These are phyloP conservation scores for Mycalesis mineus DNA, from an alignment of 2,888 invertebrate species.

Conservation along the genomic window DNA sequence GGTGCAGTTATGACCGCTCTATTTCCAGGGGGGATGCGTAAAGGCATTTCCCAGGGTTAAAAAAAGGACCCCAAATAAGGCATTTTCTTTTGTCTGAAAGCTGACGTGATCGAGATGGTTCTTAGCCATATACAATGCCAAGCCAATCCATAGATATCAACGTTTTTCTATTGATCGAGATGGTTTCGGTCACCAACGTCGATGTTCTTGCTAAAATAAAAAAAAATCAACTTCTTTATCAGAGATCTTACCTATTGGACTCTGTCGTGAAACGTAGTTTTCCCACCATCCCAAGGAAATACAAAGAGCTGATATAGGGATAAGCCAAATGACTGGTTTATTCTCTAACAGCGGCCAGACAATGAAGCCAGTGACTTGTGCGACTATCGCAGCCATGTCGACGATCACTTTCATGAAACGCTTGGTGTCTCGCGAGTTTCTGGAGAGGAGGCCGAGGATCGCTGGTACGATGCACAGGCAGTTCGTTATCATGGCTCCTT, in stretches of 20 bases:
- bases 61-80: too few relatives aligned
- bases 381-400: slow-evolving; percentile 90
- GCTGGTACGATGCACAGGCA: slow-evolving; percentile 96
- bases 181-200: too few relatives aligned
- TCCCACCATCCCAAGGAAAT: slow-evolving; percentile 99
- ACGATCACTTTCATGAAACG: slow-evolving; percentile 87
- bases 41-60: too few relatives aligned
- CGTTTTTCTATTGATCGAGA: too few relatives aligned
- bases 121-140: too few relatives aligned
- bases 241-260: slow-evolving; percentile 82
- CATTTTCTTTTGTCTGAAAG: too few relatives aligned
- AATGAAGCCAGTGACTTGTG: slow-evolving; percentile 93
- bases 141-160: too few relatives aligned
- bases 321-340: slow-evolving; percentile 87
- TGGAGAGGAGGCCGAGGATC: slow-evolving; percentile 85
- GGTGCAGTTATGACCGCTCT: too few relatives aligned
- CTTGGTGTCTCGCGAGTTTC: slow-evolving; percentile 89
- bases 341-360: slow-evolving; percentile 93
- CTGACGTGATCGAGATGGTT: too few relatives aligned
- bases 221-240: too few relatives aligned
- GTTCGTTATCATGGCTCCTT: slow-evolving; percentile 97
- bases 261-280: slow-evolving; percentile 93
- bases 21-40: too few relatives aligned
- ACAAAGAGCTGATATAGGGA: slow-evolving; percentile 89
- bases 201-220: too few relatives aligned